Conservation (phyloP, 2,113 vertebrate genomes). For the Circaetus cinerascens region DNA sequence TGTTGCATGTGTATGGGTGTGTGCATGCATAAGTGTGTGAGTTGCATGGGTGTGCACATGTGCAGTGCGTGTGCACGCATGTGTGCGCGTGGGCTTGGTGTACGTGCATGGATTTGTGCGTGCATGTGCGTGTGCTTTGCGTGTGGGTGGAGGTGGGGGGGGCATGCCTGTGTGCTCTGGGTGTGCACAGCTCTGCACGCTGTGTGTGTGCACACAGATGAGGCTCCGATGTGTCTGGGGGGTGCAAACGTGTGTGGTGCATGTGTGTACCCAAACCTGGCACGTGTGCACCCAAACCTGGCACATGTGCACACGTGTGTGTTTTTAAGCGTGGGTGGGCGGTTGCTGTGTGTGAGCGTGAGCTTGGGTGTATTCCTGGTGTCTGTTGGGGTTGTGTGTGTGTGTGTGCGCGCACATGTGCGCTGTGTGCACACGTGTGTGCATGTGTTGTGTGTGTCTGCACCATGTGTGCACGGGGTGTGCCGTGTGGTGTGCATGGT, state of each 20-base stretch:
- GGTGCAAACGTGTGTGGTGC: not conserved
- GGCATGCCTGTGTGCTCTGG: no score
- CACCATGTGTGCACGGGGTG: not conserved
- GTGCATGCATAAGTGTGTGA: not conserved
- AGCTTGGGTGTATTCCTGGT: no score
- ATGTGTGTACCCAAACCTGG: not conserved
- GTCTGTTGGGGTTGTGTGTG: not conserved
- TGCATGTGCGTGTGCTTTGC: not conserved
- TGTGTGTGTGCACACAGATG: not conserved
- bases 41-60: not conserved
- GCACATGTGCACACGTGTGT: not conserved
- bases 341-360: no score
- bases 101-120: no score
- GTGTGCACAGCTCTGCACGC: not conserved
- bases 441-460: not conserved
- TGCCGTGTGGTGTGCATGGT: not conserved
- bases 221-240: not conserved
- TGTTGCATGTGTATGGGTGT: no score
- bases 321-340: not conserved
- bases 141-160: not conserved
- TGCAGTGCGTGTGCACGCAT: no score
- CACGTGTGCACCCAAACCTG: not conserved
- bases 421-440: not conserved
- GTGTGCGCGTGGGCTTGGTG: not conserved
- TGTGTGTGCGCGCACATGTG: not conserved